Evolutionary conservation across 2,113 vertebrate species (phyloP).

Genomic region (Oncorhynchus clarkii): DNA sequence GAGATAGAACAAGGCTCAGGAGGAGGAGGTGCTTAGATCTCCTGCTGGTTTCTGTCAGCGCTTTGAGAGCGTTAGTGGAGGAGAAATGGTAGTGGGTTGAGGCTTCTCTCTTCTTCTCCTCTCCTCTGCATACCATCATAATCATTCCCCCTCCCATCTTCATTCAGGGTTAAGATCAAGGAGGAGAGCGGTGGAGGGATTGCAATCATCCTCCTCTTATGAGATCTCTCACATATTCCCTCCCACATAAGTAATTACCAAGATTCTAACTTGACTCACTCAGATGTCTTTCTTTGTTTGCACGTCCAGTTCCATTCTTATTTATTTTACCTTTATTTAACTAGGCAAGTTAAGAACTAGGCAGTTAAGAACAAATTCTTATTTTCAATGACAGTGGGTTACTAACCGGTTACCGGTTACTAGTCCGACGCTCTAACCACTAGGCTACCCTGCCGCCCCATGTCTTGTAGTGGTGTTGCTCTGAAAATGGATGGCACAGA

Average conservation of each 20-base stretch:
- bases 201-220: constrained; percentile 24
- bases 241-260: constrained; percentile 5
- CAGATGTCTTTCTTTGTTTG: too few relatives aligned
- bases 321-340: too few relatives aligned
- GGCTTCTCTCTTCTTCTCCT: constrained; percentile 32
- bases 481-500: too few relatives aligned
- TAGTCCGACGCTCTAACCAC: too few relatives aligned
- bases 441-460: too few relatives aligned
- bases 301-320: too few relatives aligned
- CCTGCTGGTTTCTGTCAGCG: too few relatives aligned
- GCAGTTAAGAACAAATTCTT: too few relatives aligned
- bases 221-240: not conserved
- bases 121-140: constrained; percentile 43
- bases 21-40: not conserved
- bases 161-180: constrained; percentile 49
- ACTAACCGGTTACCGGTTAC: too few relatives aligned
- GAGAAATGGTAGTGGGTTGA: constrained; percentile 28
- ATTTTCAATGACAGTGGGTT: too few relatives aligned
- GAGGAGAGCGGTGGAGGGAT: constrained; percentile 33
- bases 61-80: constrained; percentile 6
- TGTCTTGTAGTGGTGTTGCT: too few relatives aligned
- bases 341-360: too few relatives aligned
- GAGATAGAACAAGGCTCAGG: not conserved
- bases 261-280: not conserved
- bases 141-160: constrained; percentile 39